phyloP scores from a whole-genome alignment of 2,113 vertebrate species.

The Panthera tigris region DNA sequence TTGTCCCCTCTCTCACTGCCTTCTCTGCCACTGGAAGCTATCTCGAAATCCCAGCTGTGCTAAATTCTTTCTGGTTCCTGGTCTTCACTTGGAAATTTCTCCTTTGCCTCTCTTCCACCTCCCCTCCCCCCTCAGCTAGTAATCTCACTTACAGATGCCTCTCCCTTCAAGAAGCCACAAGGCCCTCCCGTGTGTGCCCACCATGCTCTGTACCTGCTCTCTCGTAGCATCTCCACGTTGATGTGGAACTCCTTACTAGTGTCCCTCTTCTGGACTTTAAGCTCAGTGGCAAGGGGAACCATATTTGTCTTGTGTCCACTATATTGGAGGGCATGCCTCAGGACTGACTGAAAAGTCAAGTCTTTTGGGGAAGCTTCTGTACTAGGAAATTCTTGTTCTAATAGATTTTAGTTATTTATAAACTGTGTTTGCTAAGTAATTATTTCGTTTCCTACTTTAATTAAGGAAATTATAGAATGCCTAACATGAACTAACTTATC shows the following conservation, averaged over 20 bases:
- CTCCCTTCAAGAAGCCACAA: neutral
- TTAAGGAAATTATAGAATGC: neutral
- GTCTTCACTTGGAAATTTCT: neutral
- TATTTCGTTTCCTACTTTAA: neutral
- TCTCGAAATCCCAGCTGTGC: neutral
- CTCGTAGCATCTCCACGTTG: fast-evolving
- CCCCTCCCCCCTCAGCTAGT: neutral
- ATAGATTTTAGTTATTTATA: neutral
- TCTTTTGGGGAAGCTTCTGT: neutral
- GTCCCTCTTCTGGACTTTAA: neutral
- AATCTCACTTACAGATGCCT: neutral
- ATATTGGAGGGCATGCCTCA: neutral
- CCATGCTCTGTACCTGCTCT: fast-evolving
- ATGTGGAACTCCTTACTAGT: neutral
- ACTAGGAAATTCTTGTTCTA: neutral
- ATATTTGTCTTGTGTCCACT: neutral
- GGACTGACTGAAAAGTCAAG: neutral
- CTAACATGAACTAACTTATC: neutral
- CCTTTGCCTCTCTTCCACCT: neutral
- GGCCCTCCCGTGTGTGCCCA: neutral
- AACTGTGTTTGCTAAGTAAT: neutral
- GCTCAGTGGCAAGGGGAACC: neutral
- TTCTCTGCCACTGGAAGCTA: neutral
- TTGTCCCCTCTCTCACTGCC: neutral
- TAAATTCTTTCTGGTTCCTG: neutral